Conservation (phyloP, 2,888 invertebrate species). For the Limenitis camilla region DNA sequence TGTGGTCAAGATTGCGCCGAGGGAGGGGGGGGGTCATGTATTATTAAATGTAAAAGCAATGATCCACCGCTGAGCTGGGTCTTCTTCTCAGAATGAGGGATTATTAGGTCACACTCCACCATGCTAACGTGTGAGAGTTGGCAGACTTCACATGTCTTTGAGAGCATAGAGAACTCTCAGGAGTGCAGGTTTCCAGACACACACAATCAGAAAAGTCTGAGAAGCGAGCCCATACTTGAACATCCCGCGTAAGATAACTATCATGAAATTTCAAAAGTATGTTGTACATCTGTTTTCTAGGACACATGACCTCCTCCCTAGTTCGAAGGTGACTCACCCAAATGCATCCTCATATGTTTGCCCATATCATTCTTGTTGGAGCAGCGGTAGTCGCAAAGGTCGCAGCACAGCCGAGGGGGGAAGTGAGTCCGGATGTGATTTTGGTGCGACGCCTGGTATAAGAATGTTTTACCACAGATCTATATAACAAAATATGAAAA, state of each 20-base stretch:
- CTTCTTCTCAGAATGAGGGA: no score
- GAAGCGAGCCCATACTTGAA: neutral
- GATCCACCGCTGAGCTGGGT: no score
- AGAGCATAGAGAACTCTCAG: neutral
- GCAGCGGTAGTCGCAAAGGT: constrained; percentile 45
- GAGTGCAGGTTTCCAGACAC: no score
- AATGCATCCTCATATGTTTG: constrained; percentile 48
- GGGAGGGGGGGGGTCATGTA: no score
- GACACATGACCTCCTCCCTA: neutral
- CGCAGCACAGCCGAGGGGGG: constrained; percentile 38
- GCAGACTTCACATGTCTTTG: no score
- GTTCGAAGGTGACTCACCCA: constrained; percentile 30
- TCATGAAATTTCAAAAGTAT: no score
- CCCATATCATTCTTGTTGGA: constrained; percentile 42
- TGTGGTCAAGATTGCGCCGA: no score
- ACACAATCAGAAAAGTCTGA: no score
- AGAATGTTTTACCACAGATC: constrained; percentile 49
- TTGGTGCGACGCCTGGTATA: constrained; percentile 35
- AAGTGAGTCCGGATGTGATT: constrained; percentile 41
- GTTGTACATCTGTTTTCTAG: neutral
- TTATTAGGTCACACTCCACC: no score
- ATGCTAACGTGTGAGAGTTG: no score
- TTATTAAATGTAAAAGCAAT: no score
- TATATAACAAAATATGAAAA: constrained; percentile 16
- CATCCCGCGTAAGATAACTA: neutral